phyloP scores from a whole-genome alignment of 1,140 invertebrate genomes.

The Lasaia peninsularis region DNA sequence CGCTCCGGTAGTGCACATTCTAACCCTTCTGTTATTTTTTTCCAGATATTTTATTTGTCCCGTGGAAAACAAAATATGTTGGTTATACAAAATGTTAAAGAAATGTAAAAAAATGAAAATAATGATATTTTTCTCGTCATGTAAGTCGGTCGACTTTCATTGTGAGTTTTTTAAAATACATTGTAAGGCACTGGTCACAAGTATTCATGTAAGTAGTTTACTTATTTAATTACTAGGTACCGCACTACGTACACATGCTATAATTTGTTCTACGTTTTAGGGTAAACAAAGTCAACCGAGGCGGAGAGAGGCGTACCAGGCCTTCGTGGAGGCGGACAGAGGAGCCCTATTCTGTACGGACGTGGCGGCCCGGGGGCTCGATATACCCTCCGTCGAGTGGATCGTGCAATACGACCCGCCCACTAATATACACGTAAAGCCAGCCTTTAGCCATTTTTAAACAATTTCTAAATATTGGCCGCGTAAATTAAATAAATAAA shows the following conservation, averaged over 20 bases:
- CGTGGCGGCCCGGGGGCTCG: slow-evolving; percentile 93
- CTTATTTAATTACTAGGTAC: slow-evolving; percentile 4
- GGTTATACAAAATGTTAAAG: slow-evolving; percentile 91
- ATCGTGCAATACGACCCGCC: slow-evolving; percentile 98
- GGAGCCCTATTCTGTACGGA: slow-evolving; percentile 90
- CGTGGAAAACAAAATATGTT: slow-evolving; percentile 86
- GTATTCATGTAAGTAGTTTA: slow-evolving; percentile 87
- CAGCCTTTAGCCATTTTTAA: too few species aligned
- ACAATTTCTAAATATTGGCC: too few species aligned
- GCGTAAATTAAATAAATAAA: too few species aligned
- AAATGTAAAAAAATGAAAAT: slow-evolving; percentile 86
- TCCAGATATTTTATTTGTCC: slow-evolving; percentile 80
- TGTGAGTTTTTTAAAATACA: slow-evolving; percentile 80
- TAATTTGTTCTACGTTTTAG: slow-evolving; percentile 61
- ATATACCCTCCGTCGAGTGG: slow-evolving; percentile 97
- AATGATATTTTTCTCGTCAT: slow-evolving; percentile 93
- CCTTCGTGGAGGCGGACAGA: slow-evolving; percentile 77
- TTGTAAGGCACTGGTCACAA: slow-evolving; percentile 79
- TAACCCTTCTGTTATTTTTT: slow-evolving; percentile 27
- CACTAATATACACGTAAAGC: slow-evolving; percentile 91
- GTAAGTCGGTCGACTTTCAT: slow-evolving; percentile 90
- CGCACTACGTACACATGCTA: not conserved
- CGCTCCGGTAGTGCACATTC: too few species aligned
- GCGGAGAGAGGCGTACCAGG: slow-evolving; percentile 88
- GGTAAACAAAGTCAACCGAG: slow-evolving; percentile 91